A percentile compares a stretch with the other conserved stretches of the same genome.
These are phyloP conservation scores for Clostera curtula DNA, from an alignment of 2,888 invertebrate species.

Conservation along the genomic window DNA sequence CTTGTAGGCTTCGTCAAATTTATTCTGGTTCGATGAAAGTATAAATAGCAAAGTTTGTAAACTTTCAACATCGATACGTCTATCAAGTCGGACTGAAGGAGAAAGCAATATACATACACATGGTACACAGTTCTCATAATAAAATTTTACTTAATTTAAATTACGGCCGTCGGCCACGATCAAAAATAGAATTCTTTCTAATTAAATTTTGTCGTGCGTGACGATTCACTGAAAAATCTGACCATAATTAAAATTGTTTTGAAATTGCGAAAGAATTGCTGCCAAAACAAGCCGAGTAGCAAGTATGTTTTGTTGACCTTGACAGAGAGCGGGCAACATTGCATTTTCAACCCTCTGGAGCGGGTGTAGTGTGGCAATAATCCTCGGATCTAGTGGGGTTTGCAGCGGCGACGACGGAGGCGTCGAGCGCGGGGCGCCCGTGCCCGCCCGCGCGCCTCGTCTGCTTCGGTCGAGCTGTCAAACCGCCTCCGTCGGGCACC, in stretches of 20 bases:
- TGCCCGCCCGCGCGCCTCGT: constrained; percentile 60
- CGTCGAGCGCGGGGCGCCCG: constrained; percentile 48
- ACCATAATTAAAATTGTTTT: not conserved
- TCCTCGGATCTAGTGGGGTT: constrained; percentile 48
- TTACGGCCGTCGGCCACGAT: too few relatives aligned
- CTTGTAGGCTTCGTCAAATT: constrained; percentile 22
- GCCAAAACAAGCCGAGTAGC: constrained; percentile 4
- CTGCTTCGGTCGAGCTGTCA: constrained; percentile 64
- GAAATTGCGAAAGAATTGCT: constrained; percentile 4
- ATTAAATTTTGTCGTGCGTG: not conserved
- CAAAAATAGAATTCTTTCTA: too few relatives aligned
- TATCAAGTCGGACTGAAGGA: too few relatives aligned
- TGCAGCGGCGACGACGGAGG: constrained; percentile 41
- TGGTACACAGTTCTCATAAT: too few relatives aligned
- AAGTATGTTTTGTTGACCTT: constrained; percentile 48
- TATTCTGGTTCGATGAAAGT: too few relatives aligned
- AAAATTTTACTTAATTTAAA: too few relatives aligned
- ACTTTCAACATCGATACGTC: too few relatives aligned
- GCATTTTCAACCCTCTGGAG: constrained; percentile 65
- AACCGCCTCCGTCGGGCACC: constrained; percentile 71
- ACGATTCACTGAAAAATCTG: not conserved
- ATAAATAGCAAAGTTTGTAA: too few relatives aligned
- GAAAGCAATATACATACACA: too few relatives aligned
- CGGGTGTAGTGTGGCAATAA: constrained; percentile 52
- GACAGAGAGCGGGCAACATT: constrained; percentile 50